Conservation (phyloP, 2,113 vertebrate species). For the Myrmecobius fasciatus region DNA sequence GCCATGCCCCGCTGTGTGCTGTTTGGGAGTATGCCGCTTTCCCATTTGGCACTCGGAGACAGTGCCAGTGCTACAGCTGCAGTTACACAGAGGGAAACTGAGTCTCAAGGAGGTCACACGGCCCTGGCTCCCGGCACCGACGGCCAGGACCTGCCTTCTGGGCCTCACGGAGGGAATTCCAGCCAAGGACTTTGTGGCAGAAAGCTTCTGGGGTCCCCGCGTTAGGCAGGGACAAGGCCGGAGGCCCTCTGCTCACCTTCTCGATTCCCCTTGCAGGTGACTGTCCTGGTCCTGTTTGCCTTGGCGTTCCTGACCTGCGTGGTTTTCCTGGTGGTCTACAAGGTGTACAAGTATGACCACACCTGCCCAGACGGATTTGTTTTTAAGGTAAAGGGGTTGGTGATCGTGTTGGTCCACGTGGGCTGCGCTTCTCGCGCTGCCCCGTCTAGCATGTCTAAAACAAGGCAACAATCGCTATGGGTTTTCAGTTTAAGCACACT, state of each 20-base stretch:
- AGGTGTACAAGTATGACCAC: conserved; percentile 97
- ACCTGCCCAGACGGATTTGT: conserved; percentile 95
- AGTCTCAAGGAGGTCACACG: not conserved
- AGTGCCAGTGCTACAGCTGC: not conserved
- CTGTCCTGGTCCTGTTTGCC: conserved; percentile 94
- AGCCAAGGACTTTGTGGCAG: not conserved
- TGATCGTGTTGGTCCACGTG: not conserved
- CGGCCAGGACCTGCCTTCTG: not conserved
- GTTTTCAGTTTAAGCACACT: not conserved
- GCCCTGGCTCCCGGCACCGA: no score
- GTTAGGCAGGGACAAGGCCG: not conserved
- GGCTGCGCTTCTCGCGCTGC: not conserved
- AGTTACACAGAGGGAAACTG: not conserved
- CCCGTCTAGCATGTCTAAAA: not conserved
- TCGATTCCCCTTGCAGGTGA: conserved; percentile 86
- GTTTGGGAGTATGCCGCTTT: not conserved
- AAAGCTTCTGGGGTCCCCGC: not conserved
- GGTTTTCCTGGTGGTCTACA: conserved; percentile 98
- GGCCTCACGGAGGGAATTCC: not conserved
- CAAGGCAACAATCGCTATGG: not conserved
- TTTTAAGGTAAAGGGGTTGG: conserved; percentile 89
- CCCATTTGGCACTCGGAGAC: not conserved
- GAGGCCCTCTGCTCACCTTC: not conserved
- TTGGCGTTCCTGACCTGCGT: conserved; percentile 95
- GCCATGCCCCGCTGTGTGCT: not conserved